Base-by-base conservation (phyloP, 92 coral and sea anemone genomes). In the Porites rus region DNA sequence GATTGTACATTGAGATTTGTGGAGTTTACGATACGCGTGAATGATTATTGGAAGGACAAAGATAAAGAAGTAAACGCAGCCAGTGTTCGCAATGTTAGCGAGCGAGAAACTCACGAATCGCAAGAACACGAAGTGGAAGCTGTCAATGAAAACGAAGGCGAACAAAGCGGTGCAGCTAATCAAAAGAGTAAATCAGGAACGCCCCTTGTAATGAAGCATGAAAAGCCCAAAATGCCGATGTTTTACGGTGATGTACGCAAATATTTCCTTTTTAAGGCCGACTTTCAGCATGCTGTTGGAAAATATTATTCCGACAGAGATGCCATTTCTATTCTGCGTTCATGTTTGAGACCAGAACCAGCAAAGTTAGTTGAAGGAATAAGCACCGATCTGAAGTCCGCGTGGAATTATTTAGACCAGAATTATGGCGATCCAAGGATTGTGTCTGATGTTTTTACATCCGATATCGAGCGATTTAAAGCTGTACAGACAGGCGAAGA, bases 271-370 rank as follows among this genome's bases (percentile, higher is more conserved):
- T 92, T 92, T 46, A 79, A 79, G 73, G 86, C 78, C 52, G 90
- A 91, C 54, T 91, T 91, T 60, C 65, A 91, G 58, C 90, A 92
- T 80, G 90, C 92, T 0, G 81, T 92, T 16, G 90, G n/a, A n/a
- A n/a, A n/a, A n/a, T n/a, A n/a, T n/a, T n/a, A n/a, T n/a, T n/a
- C n/a, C n/a, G n/a, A n/a, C n/a, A 92, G 1, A 24, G 25, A 24
- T 24, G 25, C 25, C 25, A 77, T 72, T 80, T 16, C 83, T 62
- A 25, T 85, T 81, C 59, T 67, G 84, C 16, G 92, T 80, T 46
- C 94, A 2, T 78, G 93, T 58, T 83, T 85, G 8, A 69, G 86
- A 51, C 74, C 88, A 56, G 89, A 84, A 18, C 93, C 90, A 9
- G 83, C 83, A 4, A 85, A 89, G 52, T 51, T 82, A 28, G 65